phyloP scores from a whole-genome alignment of 2,888 invertebrate species.

The Zygaena filipendulae region DNA sequence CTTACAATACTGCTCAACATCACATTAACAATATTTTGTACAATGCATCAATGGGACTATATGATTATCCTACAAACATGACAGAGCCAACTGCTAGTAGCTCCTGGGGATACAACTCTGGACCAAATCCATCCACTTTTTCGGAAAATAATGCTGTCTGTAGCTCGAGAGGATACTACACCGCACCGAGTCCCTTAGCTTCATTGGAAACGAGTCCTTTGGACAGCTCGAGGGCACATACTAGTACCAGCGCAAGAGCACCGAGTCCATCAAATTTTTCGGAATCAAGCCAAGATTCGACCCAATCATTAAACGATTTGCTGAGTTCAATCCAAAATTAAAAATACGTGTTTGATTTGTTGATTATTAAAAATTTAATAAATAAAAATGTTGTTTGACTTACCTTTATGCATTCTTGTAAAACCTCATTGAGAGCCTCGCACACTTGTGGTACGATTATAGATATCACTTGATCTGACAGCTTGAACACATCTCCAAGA shows the following conservation, averaged over 20 bases:
- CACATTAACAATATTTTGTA: conserved; percentile 18
- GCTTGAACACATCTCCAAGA: conserved; percentile 20
- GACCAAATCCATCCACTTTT: conserved; percentile 16
- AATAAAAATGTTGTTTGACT: conserved; percentile 18
- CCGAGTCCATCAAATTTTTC: conserved; percentile 14
- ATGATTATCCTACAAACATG: conserved; percentile 15
- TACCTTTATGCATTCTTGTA: conserved; percentile 18
- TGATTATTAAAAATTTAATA: too few species aligned
- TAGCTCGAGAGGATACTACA: conserved; percentile 20
- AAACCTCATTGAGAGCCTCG: conserved; percentile 18
- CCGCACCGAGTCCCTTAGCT: conserved; percentile 17
- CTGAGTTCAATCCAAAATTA: conserved; percentile 17
- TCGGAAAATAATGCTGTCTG: conserved; percentile 19
- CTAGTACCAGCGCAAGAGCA: conserved; percentile 13
- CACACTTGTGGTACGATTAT: conserved; percentile 21
- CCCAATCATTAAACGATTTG: conserved; percentile 19
- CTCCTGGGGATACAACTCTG: conserved; percentile 17
- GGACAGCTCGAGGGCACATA: too few species aligned
- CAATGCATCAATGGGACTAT: conserved; percentile 13
- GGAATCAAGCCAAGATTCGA: conserved; percentile 16
- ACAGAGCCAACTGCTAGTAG: conserved; percentile 17
- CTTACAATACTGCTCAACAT: conserved; percentile 15
- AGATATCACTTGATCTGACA: conserved; percentile 19
- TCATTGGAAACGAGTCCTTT: conserved; percentile 14
- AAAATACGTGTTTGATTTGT: conserved; percentile 13